A percentile compares a stretch with the other conserved stretches of the same genome.
Evolutionary conservation across 2,888 invertebrate genomes (phyloP).

Genomic region (Cinara cedri): DNA sequence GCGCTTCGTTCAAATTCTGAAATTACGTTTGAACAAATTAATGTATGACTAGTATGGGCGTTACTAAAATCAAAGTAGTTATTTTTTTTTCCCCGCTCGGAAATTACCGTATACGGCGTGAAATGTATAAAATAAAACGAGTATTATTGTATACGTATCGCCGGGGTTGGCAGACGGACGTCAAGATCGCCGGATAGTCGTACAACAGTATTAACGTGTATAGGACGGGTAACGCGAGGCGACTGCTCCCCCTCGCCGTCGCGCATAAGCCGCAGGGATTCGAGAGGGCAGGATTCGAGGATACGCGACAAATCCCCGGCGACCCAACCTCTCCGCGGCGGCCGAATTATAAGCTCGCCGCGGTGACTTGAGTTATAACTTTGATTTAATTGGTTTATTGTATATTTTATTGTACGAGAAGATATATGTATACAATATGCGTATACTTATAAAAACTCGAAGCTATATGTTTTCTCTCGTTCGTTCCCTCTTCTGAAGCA

Average conservation of each 20-base stretch:
- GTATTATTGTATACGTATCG: not conserved
- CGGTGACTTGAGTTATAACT: slow-evolving; percentile 50
- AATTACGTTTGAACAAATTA: too few species aligned
- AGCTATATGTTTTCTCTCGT: too few species aligned
- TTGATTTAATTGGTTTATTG: slow-evolving; percentile 48
- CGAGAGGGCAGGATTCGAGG: not conserved
- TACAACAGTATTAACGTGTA: too few species aligned
- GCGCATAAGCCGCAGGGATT: slow-evolving; percentile 38
- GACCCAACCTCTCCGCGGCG: not conserved
- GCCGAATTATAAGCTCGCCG: slow-evolving; percentile 31
- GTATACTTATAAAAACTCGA: too few species aligned
- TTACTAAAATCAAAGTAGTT: too few species aligned
- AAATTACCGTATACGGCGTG: too few species aligned
- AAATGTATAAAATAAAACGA: too few species aligned
- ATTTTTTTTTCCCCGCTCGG: too few species aligned
- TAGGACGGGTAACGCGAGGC: not conserved
- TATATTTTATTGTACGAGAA: slow-evolving; percentile 13
- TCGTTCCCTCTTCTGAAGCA: too few species aligned
- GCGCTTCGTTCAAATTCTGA: too few species aligned
- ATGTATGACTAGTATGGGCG: too few species aligned
- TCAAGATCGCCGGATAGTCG: not conserved
- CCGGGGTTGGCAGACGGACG: not conserved
- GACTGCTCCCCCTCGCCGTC: not conserved
- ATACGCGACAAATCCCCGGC: slow-evolving; percentile 25
- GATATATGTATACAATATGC: not conserved